These are phyloP conservation scores for Limnephilus auricula DNA, from an alignment of 2,888 invertebrate genomes.

Conservation along the genomic window DNA sequence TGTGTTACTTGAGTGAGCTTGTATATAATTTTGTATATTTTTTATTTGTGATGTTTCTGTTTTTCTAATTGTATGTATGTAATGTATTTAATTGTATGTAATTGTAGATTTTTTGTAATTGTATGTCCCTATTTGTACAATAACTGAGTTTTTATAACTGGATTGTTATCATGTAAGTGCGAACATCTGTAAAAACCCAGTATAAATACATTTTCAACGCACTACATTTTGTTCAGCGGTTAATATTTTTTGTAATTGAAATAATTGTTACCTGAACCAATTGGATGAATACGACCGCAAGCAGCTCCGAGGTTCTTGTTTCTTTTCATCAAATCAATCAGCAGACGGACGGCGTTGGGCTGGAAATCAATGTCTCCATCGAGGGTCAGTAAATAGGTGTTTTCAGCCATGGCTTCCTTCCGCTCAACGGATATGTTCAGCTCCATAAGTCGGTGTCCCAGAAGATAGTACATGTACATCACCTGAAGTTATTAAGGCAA, in stretches of 20 bases:
- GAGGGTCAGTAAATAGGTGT: slow-evolving; percentile 95
- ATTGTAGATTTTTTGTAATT: too few species aligned
- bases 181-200: too few species aligned
- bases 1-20: too few species aligned
- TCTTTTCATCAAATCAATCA: slow-evolving; percentile 99
- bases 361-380: slow-evolving; percentile 99
- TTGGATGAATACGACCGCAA: slow-evolving; percentile 98
- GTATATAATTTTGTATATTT: too few species aligned
- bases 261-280: slow-evolving; percentile 83
- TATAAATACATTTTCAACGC: too few species aligned
- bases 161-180: too few species aligned
- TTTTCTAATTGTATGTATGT: too few species aligned
- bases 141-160: too few species aligned
- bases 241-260: not conserved
- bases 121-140: too few species aligned
- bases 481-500: slow-evolving; percentile 78
- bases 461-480: slow-evolving; percentile 99
- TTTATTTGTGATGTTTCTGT: too few species aligned
- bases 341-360: slow-evolving; percentile 94
- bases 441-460: slow-evolving; percentile 97
- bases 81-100: too few species aligned
- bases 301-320: slow-evolving; percentile 97
- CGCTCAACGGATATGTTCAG: slow-evolving; percentile 93
- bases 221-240: too few species aligned
- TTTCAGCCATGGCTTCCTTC: slow-evolving; percentile 96